phyloP scores from a whole-genome alignment of 2,113 vertebrate species.

The Tetrax tetrax region DNA sequence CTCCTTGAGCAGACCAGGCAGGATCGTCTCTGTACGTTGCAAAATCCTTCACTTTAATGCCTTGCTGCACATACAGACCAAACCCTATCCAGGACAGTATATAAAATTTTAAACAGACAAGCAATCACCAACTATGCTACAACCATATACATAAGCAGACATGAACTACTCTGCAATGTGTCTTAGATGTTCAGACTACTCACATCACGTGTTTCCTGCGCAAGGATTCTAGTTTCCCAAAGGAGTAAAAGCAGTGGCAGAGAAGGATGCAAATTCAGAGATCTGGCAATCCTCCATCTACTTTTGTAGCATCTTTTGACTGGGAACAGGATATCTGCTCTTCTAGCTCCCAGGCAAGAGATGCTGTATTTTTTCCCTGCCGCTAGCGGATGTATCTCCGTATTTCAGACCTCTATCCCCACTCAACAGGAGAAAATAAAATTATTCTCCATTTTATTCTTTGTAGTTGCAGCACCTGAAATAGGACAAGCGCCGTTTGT shows the following conservation, averaged over 20 bases:
- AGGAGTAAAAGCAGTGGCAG: not conserved
- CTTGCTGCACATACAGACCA: not conserved
- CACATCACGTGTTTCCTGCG: not conserved
- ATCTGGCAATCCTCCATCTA: not conserved
- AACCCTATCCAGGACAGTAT: not conserved
- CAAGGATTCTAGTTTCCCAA: not conserved
- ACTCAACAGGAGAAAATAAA: not conserved
- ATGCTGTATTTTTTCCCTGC: not conserved
- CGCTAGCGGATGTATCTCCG: not conserved
- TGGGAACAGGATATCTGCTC: not conserved
- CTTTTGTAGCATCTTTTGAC: not conserved
- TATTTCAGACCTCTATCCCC: not conserved
- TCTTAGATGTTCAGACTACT: not conserved
- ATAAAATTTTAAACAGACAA: not conserved
- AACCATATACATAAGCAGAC: accelerated
- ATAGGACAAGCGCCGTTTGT: not conserved
- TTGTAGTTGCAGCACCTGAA: not conserved
- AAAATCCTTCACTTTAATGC: not conserved
- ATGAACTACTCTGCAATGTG: accelerated
- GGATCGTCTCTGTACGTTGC: accelerated
- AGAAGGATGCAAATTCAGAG: not conserved
- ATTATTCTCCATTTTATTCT: not conserved
- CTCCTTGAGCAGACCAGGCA: not conserved
- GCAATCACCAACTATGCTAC: not conserved
- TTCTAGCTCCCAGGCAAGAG: not conserved